Conservation (phyloP, 2,888 invertebrate genomes). For the Phortica magna region DNA sequence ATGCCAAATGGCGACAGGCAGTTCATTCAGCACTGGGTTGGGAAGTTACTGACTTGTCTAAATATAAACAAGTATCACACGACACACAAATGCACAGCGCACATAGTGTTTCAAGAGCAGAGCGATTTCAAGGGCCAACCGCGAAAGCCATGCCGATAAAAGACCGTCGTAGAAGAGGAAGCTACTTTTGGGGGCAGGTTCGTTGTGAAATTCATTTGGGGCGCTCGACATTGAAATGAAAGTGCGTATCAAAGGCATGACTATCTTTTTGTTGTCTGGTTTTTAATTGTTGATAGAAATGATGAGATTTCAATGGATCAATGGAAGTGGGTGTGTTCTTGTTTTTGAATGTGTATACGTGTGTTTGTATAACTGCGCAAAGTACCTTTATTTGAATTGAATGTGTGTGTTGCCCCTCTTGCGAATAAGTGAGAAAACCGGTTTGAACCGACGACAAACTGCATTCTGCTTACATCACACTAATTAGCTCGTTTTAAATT, state of each 20-base stretch:
- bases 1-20: too few species aligned
- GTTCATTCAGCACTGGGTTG: too few species aligned
- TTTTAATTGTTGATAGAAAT: neutral
- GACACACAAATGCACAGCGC: neutral
- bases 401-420: neutral
- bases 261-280: neutral
- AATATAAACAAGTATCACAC: neutral
- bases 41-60: too few species aligned
- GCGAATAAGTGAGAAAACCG: neutral
- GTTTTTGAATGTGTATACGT: too few species aligned
- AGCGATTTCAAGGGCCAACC: neutral
- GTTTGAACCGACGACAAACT: conserved; percentile 22
- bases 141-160: neutral
- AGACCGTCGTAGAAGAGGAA: neutral
- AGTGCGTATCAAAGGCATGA: neutral
- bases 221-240: neutral
- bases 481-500: conserved; percentile 16
- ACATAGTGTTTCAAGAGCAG: neutral
- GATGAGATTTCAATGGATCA: neutral
- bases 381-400: neutral
- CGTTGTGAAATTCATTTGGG: neutral
- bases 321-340: neutral
- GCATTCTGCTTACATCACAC: conserved; percentile 15
- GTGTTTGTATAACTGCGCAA: too few species aligned
- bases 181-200: conserved; percentile 3